A percentile compares a stretch with the other conserved stretches of the same genome.
Conservation (phyloP, 1,140 invertebrate species). For the Berghia stephanieae region DNA sequence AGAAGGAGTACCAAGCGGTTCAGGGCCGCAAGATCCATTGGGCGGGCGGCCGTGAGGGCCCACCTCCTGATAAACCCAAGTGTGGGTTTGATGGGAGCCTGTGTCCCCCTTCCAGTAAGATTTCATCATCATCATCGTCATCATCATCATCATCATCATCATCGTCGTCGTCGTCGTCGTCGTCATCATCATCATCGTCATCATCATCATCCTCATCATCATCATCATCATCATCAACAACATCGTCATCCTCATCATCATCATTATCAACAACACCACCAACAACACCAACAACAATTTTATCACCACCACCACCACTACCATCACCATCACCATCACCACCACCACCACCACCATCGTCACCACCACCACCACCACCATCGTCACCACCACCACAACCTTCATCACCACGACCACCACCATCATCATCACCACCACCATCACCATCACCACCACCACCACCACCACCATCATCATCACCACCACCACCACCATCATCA, state of each 20-base stretch:
- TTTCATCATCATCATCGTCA: conserved; percentile 25
- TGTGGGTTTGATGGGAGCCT: conserved; percentile 93
- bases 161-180: conserved; percentile 24
- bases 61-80: conserved; percentile 83
- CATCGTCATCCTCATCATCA: too few species aligned
- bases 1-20: conserved; percentile 74
- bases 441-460: background rate
- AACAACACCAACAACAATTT: too few species aligned
- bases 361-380: background rate
- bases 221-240: conserved; percentile 14
- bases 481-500: background rate
- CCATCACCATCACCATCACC: background rate
- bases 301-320: background rate
- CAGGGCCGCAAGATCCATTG: conserved; percentile 83
- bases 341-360: background rate
- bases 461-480: background rate
- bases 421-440: background rate
- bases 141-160: conserved; percentile 36
- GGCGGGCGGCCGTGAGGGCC: conserved; percentile 79
- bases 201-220: too few species aligned
- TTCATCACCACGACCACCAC: background rate
- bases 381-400: background rate
- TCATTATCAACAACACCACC: background rate
- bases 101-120: conserved; percentile 72
- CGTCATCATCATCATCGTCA: conserved; percentile 16